Evolutionary conservation across 2,888 invertebrate genomes (phyloP).

Genomic region (Villa cingulata): DNA sequence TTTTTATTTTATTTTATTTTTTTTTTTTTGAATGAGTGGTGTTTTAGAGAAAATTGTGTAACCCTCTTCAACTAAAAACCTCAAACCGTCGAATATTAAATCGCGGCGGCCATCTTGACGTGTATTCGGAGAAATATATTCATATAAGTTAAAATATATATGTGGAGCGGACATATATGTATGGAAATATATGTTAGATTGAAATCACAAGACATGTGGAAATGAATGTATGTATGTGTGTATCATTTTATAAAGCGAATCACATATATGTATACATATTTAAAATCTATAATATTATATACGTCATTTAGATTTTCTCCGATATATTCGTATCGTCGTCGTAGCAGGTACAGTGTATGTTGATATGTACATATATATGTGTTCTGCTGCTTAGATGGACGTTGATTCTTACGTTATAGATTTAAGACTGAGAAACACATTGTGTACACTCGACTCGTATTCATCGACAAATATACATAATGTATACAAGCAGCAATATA

Average conservation of each 20-base stretch:
- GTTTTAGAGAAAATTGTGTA: too few species aligned
- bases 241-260: too few species aligned
- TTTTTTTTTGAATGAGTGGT: too few species aligned
- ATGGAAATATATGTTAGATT: not conserved
- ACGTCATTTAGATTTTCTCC: constrained; percentile 4
- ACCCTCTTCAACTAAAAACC: constrained; percentile 15
- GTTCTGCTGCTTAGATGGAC: not conserved
- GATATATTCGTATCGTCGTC: too few species aligned
- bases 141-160: too few species aligned
- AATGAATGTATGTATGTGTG: too few species aligned
- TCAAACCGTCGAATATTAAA: constrained; percentile 10
- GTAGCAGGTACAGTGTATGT: too few species aligned
- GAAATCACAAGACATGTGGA: too few species aligned
- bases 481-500: constrained; percentile 9
- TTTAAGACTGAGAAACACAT: constrained; percentile 14
- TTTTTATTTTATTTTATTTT: too few species aligned
- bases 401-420: constrained; percentile 8
- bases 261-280: too few species aligned
- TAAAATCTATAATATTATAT: too few species aligned
- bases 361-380: not conserved
- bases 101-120: constrained; percentile 16
- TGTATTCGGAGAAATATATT: constrained; percentile 10
- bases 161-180: not conserved
- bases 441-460: constrained; percentile 7
- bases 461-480: constrained; percentile 11